A percentile compares a stretch with the other conserved stretches of the same genome.
Conservation (phyloP, 2,888 invertebrate species). For the Acanthosoma haemorrhoidale region DNA sequence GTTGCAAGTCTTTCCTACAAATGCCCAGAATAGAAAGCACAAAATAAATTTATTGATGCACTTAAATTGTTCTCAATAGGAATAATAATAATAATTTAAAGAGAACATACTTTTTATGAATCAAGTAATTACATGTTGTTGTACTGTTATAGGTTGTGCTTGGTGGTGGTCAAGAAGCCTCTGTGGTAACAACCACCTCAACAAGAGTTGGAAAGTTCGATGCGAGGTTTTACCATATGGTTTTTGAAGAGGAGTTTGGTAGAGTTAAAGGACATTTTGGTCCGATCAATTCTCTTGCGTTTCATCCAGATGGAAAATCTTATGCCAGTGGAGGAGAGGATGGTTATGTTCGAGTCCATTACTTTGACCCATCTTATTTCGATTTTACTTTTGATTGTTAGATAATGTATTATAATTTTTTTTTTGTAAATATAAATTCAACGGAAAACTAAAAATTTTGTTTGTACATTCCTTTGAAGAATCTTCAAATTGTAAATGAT, state of each 20-base stretch:
- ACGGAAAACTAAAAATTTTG: neutral
- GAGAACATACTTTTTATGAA: too few relatives aligned
- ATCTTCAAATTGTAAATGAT: neutral
- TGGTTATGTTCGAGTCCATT: slow-evolving; percentile 93
- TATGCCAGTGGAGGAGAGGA: slow-evolving; percentile 98
- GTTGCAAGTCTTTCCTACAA: too few relatives aligned
- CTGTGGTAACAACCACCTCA: slow-evolving; percentile 95
- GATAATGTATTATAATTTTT: slow-evolving; percentile 30
- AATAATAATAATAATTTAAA: too few relatives aligned
- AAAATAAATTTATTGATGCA: too few relatives aligned
- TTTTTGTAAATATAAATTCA: slow-evolving; percentile 12
- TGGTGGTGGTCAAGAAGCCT: slow-evolving; percentile 99
- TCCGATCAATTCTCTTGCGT: slow-evolving; percentile 96
- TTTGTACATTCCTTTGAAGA: neutral
- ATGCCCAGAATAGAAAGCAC: too few relatives aligned
- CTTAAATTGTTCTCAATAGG: too few relatives aligned
- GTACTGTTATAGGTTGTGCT: slow-evolving; percentile 73
- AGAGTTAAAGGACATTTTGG: slow-evolving; percentile 99
- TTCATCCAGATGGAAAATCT: slow-evolving; percentile 96
- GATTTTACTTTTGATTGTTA: slow-evolving; percentile 89
- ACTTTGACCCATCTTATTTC: slow-evolving; percentile 93
- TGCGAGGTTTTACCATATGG: slow-evolving; percentile 85
- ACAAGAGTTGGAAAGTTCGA: slow-evolving; percentile 95
- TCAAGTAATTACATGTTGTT: too few relatives aligned
- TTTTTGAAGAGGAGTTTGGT: slow-evolving; percentile 95